Evolutionary conservation across 2,113 vertebrate species (phyloP).

Genomic region (Conger conger): DNA sequence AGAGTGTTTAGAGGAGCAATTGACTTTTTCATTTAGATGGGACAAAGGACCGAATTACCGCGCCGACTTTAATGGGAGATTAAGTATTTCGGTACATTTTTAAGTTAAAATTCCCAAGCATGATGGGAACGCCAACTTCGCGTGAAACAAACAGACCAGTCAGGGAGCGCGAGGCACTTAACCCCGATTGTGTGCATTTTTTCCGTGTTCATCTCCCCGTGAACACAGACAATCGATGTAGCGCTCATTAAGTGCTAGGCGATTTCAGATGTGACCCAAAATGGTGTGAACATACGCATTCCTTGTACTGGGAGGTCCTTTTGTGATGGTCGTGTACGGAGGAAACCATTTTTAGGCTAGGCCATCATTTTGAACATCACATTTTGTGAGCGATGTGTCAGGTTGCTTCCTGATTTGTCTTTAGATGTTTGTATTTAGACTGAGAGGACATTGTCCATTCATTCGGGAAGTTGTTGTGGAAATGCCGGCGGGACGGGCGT

Average conservation of each 20-base stretch:
- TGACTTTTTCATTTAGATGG: neutral
- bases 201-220: neutral
- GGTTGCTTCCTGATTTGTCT: neutral
- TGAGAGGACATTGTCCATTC: neutral
- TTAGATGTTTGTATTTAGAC: neutral
- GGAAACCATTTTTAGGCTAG: neutral
- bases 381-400: neutral
- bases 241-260: neutral
- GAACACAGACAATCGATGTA: neutral
- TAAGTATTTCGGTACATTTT: neutral
- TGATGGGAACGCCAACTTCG: neutral
- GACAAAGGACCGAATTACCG: neutral
- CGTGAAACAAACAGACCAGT: neutral
- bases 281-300: neutral
- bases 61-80: neutral
- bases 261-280: neutral
- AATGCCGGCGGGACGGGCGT: constrained; percentile 37
- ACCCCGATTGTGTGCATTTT: neutral
- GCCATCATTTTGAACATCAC: neutral
- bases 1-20: neutral
- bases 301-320: constrained; percentile 1
- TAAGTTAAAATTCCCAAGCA: neutral
- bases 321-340: neutral
- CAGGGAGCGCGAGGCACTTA: neutral
- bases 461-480: constrained; percentile 1